Evolutionary conservation across 2,113 vertebrate genomes (phyloP).

Genomic region (Etia nguti): DNA sequence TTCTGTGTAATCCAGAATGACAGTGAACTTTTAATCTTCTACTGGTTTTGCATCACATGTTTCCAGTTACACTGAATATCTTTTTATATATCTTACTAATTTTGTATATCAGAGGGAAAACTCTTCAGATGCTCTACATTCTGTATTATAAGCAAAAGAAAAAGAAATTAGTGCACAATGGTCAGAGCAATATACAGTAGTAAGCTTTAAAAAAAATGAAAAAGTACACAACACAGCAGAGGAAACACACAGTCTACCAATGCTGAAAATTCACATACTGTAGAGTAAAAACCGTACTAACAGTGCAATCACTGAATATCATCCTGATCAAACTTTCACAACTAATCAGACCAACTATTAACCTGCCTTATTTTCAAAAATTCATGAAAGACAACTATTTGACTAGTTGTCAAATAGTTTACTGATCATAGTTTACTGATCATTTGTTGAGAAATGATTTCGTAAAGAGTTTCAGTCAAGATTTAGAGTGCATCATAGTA

Average conservation of each 20-base stretch:
- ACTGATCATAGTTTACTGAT: not conserved
- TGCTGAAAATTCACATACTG: not conserved
- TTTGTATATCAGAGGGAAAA: not conserved
- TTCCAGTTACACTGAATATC: not conserved
- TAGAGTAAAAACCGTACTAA: not conserved
- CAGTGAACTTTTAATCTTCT: not conserved
- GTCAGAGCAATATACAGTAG: not conserved
- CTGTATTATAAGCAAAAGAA: not conserved
- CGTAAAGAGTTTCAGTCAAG: not conserved
- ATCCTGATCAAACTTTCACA: not conserved
- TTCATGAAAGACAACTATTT: not conserved
- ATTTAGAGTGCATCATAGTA: not conserved
- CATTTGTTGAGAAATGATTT: not conserved
- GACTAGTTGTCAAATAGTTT: not conserved
- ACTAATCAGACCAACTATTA: not conserved
- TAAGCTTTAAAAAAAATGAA: not conserved
- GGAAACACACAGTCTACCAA: not conserved
- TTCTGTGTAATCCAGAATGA: not conserved
- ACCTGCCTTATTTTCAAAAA: not conserved
- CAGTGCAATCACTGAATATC: not conserved
- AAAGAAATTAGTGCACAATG: not conserved
- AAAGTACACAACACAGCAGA: not conserved
- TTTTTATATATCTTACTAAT: not conserved
- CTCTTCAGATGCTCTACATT: not conserved
- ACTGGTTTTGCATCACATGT: not conserved